A percentile compares a stretch with the other conserved stretches of the same genome.
Evolutionary conservation across 2,797 vertebrate genomes (phyloP).

Genomic region (Hydrophis major): DNA sequence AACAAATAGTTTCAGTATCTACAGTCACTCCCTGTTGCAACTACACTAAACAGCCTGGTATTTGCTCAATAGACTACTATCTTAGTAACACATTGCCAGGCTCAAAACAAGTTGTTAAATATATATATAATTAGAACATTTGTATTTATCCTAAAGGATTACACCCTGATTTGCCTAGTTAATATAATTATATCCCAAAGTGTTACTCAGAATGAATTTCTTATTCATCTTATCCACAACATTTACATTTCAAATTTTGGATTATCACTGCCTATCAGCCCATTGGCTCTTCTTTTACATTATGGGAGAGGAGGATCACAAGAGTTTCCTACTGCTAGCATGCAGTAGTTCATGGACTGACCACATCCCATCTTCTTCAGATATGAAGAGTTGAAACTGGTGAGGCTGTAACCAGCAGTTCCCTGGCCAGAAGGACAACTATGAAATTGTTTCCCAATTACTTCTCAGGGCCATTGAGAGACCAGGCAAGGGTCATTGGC

Average conservation of each 20-base stretch:
- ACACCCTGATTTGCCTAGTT: background rate
- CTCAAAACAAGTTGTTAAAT: background rate
- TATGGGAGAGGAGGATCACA: too few species aligned
- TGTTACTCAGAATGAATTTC: background rate
- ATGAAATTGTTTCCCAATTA: background rate
- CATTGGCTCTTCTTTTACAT: background rate
- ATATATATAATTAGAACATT: background rate
- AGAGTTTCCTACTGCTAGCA: background rate
- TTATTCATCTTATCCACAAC: background rate
- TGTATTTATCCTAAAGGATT: background rate
- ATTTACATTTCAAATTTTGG: background rate
- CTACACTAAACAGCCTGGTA: background rate
- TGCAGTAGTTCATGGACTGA: too few species aligned
- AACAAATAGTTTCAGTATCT: background rate
- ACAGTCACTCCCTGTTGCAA: background rate
- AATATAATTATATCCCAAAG: background rate
- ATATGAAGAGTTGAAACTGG: background rate
- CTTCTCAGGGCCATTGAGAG: background rate
- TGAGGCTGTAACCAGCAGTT: background rate
- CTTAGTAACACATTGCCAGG: background rate
- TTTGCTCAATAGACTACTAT: background rate
- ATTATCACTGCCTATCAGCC: background rate
- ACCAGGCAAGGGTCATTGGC: background rate
- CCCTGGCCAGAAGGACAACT: background rate
- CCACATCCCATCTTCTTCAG: background rate